Evolutionary conservation across 1,140 invertebrate species (phyloP).

Genomic region (Anastrepha obliqua): DNA sequence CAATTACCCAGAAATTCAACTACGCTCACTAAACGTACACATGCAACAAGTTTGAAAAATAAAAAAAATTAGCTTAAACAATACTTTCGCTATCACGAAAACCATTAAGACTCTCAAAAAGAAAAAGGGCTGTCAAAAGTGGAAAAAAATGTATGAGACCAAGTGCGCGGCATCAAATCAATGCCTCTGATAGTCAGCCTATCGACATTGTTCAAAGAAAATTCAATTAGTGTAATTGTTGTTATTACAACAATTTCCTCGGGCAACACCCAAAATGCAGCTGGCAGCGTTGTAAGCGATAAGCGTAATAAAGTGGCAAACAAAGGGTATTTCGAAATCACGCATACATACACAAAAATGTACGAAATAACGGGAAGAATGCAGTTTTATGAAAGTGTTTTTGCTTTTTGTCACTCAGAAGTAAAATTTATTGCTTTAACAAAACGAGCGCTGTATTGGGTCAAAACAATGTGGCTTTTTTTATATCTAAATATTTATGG

Average conservation of each 20-base stretch:
- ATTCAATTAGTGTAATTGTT: constrained; percentile 7
- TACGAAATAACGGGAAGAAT: background rate
- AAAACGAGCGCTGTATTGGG: no score
- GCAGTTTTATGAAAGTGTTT: constrained; percentile 2
- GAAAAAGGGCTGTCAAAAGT: background rate
- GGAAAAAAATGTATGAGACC: background rate
- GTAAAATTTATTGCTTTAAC: no score
- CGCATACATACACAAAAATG: background rate
- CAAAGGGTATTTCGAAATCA: background rate
- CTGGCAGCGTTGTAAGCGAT: background rate
- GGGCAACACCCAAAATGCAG: background rate
- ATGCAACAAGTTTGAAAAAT: no score
- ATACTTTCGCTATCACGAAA: background rate
- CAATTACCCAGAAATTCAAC: background rate
- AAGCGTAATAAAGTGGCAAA: constrained; percentile 1
- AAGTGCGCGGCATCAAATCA: background rate
- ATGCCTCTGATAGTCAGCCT: background rate
- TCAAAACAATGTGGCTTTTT: no score
- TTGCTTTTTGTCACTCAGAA: no score
- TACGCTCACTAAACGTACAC: no score
- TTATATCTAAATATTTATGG: no score
- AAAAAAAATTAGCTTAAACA: background rate
- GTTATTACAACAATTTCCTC: background rate
- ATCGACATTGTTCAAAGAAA: constrained; percentile 45
- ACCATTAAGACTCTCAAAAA: background rate